A percentile compares a stretch with the other conserved stretches of the same genome.
Conservation (phyloP, 2,888 invertebrate genomes). For the Girardia tigrina region DNA sequence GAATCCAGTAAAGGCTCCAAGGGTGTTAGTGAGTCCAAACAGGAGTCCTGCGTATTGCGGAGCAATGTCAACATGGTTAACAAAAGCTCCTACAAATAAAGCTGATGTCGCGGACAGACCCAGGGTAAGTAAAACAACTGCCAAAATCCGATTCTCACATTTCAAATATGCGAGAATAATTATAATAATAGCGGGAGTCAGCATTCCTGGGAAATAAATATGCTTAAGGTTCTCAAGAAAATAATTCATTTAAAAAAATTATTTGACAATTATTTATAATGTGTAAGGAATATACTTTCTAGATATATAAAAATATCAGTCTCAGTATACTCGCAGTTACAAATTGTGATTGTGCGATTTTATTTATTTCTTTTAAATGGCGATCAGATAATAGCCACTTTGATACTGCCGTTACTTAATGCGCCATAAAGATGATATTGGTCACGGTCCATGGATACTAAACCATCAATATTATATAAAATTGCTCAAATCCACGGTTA, state of each 20-base stretch:
- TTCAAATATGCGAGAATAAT: conserved; percentile 45
- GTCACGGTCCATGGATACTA: no score
- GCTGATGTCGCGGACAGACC: conserved; percentile 44
- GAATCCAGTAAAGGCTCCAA: conserved; percentile 48
- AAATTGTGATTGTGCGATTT: no score
- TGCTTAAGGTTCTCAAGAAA: no score
- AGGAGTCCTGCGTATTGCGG: conserved; percentile 47
- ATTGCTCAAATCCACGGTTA: no score
- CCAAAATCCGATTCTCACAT: conserved; percentile 42
- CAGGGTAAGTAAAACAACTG: conserved; percentile 43
- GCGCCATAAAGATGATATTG: no score
- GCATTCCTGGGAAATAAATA: conserved; percentile 41
- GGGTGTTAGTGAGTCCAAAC: conserved; percentile 48
- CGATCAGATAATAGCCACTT: no score
- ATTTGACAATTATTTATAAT: background rate
- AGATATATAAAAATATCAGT: no score
- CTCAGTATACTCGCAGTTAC: no score
- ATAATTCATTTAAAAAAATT: conserved; percentile 24
- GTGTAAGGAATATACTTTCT: no score
- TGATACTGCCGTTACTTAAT: no score
- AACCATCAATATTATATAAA: no score
- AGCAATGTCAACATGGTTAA: conserved; percentile 50
- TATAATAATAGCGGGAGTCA: conserved; percentile 43
- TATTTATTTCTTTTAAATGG: no score
- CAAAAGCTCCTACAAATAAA: conserved; percentile 47